These are phyloP conservation scores for Lepus townsendii DNA, from an alignment of 2,797 vertebrate species.

Conservation along the genomic window DNA sequence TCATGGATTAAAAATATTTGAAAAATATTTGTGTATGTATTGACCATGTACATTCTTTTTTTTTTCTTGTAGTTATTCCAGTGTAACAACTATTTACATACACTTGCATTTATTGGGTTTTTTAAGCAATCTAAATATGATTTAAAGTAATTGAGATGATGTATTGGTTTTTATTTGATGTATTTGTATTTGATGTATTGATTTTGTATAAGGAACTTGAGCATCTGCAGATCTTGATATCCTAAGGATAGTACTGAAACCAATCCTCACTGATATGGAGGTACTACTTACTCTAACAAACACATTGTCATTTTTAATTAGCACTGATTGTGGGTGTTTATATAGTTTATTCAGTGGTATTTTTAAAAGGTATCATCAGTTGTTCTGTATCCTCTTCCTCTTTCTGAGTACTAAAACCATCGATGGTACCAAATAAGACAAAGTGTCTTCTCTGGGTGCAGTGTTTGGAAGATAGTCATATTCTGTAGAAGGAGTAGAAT, in stretches of 20 bases:
- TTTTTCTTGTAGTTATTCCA: not conserved
- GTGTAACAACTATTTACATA: not conserved
- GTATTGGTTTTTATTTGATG: not conserved
- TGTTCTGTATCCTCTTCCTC: not conserved
- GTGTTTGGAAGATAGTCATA: not conserved
- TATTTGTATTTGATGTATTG: not conserved
- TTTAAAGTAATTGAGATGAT: not conserved
- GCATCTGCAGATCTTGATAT: not conserved
- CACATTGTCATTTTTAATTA: conserved; percentile 52
- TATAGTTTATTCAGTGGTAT: conserved; percentile 40
- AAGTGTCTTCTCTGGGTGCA: not conserved
- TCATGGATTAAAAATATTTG: not conserved
- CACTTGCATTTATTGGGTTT: not conserved
- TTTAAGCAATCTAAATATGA: not conserved
- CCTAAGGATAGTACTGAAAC: not conserved
- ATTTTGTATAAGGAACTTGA: not conserved
- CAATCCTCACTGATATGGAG: not conserved
- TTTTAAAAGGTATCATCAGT: conserved; percentile 39
- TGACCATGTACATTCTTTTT: not conserved
- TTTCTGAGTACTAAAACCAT: conserved; percentile 52
- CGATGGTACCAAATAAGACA: not conserved
- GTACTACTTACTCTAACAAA: conserved; percentile 42
- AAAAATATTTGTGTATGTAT: not conserved
- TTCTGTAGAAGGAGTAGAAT: not conserved
- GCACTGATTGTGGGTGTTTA: conserved; percentile 16